Conservation (phyloP, 2,888 invertebrate species). For the Pterobdella sp. region DNA sequence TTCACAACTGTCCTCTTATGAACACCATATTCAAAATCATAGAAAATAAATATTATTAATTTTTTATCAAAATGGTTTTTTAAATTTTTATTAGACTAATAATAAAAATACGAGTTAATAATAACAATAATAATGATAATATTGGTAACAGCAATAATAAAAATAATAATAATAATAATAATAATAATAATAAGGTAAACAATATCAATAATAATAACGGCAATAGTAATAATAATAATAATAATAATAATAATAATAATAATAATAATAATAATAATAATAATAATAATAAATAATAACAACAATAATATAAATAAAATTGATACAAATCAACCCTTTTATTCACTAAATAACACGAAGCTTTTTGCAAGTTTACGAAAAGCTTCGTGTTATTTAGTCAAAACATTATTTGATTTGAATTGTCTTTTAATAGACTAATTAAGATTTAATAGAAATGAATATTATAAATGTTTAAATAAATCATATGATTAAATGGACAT, state of each 20-base stretch:
- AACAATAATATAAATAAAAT: not conserved
- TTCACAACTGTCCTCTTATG: no score
- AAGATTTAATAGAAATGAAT: no score
- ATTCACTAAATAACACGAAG: no score
- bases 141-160: not conserved
- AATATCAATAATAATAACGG: not conserved
- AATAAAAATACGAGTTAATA: not conserved
- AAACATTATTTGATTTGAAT: no score
- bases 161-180: slow-evolving; percentile 9
- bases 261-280: not conserved
- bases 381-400: no score
- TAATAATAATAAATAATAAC: not conserved
- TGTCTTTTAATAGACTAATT: no score
- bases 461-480: no score
- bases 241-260: slow-evolving; percentile 16
- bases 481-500: no score
- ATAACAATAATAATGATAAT: not conserved
- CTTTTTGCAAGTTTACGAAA: no score
- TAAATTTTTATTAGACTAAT: not conserved
- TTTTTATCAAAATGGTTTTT: not conserved
- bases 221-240: slow-evolving; percentile 4
- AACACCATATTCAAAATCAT: no score
- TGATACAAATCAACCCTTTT: no score
- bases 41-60: no score
- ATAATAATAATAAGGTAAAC: slow-evolving; percentile 11